A percentile compares a stretch with the other conserved stretches of the same genome.
Conservation (phyloP, 64 coral and sea anemone species). For the Dendrophyllia cribrosa region DNA sequence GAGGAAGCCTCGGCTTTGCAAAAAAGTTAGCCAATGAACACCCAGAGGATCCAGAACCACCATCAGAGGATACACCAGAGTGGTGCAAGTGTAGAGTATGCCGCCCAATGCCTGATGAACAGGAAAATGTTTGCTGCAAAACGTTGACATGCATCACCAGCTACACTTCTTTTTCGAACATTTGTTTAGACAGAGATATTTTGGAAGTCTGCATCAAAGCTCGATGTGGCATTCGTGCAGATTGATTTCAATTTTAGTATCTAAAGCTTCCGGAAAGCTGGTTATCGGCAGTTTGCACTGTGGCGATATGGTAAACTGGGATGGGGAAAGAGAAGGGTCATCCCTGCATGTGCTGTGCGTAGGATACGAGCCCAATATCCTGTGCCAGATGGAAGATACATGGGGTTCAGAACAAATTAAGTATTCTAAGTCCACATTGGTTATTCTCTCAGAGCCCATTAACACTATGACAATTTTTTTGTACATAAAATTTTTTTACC, state of each 20-base stretch:
- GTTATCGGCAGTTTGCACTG: constrained; percentile 41
- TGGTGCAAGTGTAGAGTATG: constrained; percentile 29
- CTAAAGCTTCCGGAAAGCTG: constrained; percentile 30
- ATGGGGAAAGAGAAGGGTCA: constrained; percentile 47
- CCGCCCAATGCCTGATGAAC: constrained; percentile 4
- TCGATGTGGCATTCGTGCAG: constrained; percentile 37
- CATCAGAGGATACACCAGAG: not conserved
- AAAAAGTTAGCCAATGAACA: constrained; percentile 34
- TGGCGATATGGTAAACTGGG: constrained; percentile 53
- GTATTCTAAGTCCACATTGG: too few species aligned
- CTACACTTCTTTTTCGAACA: constrained; percentile 27
- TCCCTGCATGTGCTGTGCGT: constrained; percentile 34
- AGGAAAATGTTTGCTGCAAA: constrained; percentile 48
- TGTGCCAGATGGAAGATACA: constrained; percentile 35
- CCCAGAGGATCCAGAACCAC: constrained; percentile 9
- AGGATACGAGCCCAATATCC: constrained; percentile 24
- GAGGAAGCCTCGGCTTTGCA: constrained; percentile 50
- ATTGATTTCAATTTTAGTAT: constrained; percentile 39
- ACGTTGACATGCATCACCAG: constrained; percentile 22
- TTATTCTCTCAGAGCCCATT: too few species aligned
- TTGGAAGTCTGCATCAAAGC: constrained; percentile 39
- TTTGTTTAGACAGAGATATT: constrained; percentile 23
- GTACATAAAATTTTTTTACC: too few species aligned
- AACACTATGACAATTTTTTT: too few species aligned
- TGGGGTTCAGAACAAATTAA: not conserved